Conservation (phyloP, 1,140 invertebrate genomes). For the Rhyzopertha dominica region DNA sequence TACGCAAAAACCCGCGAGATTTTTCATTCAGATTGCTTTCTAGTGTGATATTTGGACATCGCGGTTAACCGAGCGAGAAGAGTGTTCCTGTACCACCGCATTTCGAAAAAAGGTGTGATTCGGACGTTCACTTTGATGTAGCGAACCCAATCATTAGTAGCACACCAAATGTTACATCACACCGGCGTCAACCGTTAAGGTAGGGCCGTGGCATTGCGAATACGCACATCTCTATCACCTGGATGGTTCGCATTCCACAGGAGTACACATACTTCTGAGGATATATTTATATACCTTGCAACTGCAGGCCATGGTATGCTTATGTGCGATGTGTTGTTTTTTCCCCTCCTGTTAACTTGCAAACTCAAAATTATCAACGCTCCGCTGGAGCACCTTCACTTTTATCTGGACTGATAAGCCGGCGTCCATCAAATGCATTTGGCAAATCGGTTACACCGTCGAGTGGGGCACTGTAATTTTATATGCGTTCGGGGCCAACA, state of each 20-base stretch:
- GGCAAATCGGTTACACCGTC: neutral
- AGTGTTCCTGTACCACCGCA: too few species aligned
- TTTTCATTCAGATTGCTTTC: too few species aligned
- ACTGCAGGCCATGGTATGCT: constrained; percentile 1
- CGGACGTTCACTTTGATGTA: too few species aligned
- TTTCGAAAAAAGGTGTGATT: too few species aligned
- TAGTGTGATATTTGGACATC: too few species aligned
- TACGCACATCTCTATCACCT: constrained; percentile 13
- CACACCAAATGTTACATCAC: too few species aligned
- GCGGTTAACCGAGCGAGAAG: too few species aligned
- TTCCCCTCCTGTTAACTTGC: constrained; percentile 2
- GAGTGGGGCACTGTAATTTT: neutral
- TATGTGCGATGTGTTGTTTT: constrained; percentile 8
- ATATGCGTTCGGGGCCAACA: neutral
- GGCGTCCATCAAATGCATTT: neutral
- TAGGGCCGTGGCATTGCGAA: too few species aligned
- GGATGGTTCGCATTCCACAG: constrained; percentile 13
- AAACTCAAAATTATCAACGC: neutral
- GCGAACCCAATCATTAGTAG: too few species aligned
- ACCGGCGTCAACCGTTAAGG: too few species aligned
- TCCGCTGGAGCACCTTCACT: neutral
- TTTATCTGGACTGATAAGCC: constrained; percentile 1
- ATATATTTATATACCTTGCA: constrained; percentile 15
- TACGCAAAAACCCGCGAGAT: too few species aligned
- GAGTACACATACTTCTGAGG: constrained; percentile 8